Base-by-base conservation (phyloP, 2,888 invertebrate genomes). In the Dioctria linearis region DNA sequence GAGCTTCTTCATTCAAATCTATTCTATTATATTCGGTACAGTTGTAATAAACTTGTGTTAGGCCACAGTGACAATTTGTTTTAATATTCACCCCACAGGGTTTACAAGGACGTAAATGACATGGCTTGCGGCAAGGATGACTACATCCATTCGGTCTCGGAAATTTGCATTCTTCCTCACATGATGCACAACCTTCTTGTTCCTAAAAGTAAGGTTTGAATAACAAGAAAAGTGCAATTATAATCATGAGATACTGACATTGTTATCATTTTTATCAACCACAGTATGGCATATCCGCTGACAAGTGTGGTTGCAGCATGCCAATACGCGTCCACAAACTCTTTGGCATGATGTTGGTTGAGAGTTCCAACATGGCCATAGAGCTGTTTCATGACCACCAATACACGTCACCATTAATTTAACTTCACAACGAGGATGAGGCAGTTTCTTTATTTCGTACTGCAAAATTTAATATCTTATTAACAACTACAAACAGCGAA, bases 271-370 rank as follows among this genome's bases (percentile, higher is more conserved):
- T 83, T 90, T 86, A 88, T 90, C 87, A 88, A 90, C 89, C 84
- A 93, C 90, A 0, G 91, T 88, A 84, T 98, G 98, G 86, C 98
- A 98, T 13, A 91, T 88, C 73, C 92, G 86, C 13, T 89, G 86
- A 87, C 98, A 98, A 0, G 86, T 90, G 86, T 98, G 98, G 86
- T 95, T 94, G 2, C 93, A 93, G 87, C 98, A 98, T 2, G 90
- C 86, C 11, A 98, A 89, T 3, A 89, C 86, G 78, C 92, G 91
- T 0, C 93, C 93, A 88, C 98, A 98, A 25, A 90, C 90, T 83
- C 95, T 90, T 2, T 95, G 95, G 86, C 98, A 98, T 5, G 95
- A 95, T 5, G 91, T 90, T 0, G 94, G 91, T 78, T 90, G 90
- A 1, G 96, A 94, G 88, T 93, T 87, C 87, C 93, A 90, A 87